Evolutionary conservation across 1,140 invertebrate species (phyloP), one percentile per base, ranked within the genome.

Genomic region (Chionoecetes opilio): DNA sequence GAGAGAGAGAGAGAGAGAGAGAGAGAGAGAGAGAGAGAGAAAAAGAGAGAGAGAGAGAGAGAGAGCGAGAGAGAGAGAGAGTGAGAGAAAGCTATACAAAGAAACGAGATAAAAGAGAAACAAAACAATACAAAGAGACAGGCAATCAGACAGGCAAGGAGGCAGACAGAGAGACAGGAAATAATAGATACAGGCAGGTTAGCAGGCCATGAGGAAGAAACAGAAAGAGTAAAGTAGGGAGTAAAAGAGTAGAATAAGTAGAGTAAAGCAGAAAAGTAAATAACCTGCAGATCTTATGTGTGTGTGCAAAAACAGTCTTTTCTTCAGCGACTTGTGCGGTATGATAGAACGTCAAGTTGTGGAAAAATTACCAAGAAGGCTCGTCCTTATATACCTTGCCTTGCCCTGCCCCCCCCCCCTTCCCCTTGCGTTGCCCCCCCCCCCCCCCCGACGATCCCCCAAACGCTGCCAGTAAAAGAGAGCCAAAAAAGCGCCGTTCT

Each of bases 1-100:
- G 9, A 86, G 14, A 87, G n/a, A 93, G 8, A 85, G 3, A 87
- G 0, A 93, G n/a, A 87, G 29, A 93, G 31, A 37, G 17, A 93
- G 17, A 87, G 34, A 93, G 21, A 87, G 6, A 87, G 21, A 41
- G 29, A 93, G 29, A 87, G 31, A 93, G 6, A 41, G 29, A 93
- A 17, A 46, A 37, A 93, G 14, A 87, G 31, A 93, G 31, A 29
- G n/a, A 87, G 31, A 41, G 8, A 53, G 9, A 41, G 38, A 41
- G 38, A 41, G 38, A 41, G 38, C 46, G 14, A 93, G 31, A 87
- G n/a, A 87, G 14, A 46, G 3, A 46, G 46, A 86, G 26, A 87
- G 3, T 29, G 0, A 63, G 9, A 86, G 14, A 87, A 29, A 93
- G 8, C 84, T 21, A 87, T 0, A 93, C 37, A 87, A 31, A 93